Conservation (phyloP, 2,113 vertebrate species). For the Hippocampus barbouri region DNA sequence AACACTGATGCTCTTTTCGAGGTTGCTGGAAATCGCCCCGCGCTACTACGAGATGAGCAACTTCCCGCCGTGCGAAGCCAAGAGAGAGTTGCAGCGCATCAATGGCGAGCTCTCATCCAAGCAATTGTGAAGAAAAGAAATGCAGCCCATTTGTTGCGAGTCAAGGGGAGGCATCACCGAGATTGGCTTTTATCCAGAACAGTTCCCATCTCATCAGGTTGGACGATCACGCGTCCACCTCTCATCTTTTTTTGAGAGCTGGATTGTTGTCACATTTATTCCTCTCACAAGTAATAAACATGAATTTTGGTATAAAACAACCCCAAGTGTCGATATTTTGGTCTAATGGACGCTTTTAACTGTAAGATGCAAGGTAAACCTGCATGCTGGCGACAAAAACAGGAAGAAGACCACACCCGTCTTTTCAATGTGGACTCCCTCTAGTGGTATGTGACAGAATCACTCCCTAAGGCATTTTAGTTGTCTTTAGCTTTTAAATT, state of each 20-base stretch:
- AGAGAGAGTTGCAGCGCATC: slow-evolving; percentile 94
- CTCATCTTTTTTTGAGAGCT: neutral
- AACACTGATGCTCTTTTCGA: slow-evolving; percentile 49
- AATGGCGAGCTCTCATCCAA: slow-evolving; percentile 81
- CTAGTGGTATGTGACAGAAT: neutral
- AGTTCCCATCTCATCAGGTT: neutral
- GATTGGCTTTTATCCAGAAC: neutral
- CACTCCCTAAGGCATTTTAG: neutral
- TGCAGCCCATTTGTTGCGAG: neutral
- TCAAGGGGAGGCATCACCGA: neutral
- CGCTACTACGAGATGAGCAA: slow-evolving; percentile 97
- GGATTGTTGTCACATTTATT: neutral
- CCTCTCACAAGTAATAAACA: neutral
- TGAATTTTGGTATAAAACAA: neutral
- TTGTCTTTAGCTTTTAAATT: neutral
- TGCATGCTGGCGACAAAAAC: no score
- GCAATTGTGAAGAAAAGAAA: neutral
- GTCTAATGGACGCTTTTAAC: neutral
- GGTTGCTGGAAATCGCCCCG: slow-evolving; percentile 94
- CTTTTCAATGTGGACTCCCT: no score
- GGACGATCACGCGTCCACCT: neutral
- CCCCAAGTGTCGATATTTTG: neutral
- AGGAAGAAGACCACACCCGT: no score
- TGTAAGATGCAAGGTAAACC: neutral
- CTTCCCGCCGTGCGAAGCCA: slow-evolving; percentile 96